Evolutionary conservation across 2,797 vertebrate species (phyloP).

Genomic region (Serranus cabrilla): DNA sequence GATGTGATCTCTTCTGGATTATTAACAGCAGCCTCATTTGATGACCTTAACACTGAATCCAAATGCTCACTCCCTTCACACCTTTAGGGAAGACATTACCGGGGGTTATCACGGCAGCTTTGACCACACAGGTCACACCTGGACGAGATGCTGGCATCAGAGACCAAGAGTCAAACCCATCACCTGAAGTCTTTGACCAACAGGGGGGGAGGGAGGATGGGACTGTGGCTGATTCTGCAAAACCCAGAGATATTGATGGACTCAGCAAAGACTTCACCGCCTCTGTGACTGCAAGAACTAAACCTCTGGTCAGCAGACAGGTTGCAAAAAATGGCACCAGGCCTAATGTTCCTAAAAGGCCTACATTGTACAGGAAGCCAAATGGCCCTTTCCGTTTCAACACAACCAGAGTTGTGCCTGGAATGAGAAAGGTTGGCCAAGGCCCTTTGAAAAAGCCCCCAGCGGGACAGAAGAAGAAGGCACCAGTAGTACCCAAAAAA

Average conservation of each 20-base stretch:
- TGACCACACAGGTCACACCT: conserved; percentile 37
- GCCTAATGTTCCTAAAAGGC: conserved; percentile 34
- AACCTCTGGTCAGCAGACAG: conserved; percentile 44
- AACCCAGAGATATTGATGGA: neutral
- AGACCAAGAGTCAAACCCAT: conserved; percentile 17
- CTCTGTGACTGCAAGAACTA: conserved; percentile 34
- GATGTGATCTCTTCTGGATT: conserved; percentile 27
- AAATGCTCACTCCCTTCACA: conserved; percentile 61
- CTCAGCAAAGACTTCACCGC: conserved; percentile 9
- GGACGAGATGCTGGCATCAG: conserved; percentile 18
- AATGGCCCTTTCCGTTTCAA: conserved; percentile 53
- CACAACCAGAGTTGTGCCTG: conserved; percentile 53
- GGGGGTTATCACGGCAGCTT: conserved; percentile 36
- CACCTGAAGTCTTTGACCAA: conserved; percentile 16
- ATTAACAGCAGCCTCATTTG: neutral
- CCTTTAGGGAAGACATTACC: conserved; percentile 69
- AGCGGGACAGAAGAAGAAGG: conserved; percentile 25
- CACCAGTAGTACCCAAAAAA: conserved; percentile 4
- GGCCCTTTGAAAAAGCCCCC: conserved; percentile 52
- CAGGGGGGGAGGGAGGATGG: conserved; percentile 15
- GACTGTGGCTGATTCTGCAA: conserved; percentile 13
- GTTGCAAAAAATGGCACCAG: conserved; percentile 31
- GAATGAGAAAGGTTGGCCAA: conserved; percentile 19
- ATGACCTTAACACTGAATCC: conserved; percentile 55
- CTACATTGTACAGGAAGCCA: conserved; percentile 45